Percentiles rank a stretch among this genome's conserved stretches.
These are phyloP conservation scores for Nothocercus julius DNA, from an alignment of 2,113 vertebrate species.

Conservation along the genomic window DNA sequence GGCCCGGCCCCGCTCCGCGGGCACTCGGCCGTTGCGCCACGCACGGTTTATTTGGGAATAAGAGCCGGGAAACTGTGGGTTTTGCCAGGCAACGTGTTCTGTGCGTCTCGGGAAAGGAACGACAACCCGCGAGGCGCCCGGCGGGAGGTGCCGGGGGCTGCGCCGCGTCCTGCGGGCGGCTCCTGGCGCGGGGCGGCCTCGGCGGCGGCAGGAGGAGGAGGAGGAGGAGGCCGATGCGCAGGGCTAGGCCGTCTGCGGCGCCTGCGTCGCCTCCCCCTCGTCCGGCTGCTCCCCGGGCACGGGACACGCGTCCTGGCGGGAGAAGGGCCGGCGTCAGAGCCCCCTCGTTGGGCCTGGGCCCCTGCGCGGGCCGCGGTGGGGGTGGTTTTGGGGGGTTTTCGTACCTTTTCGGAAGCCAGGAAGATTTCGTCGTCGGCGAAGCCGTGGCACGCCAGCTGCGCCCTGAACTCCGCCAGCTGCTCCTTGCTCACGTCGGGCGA, in stretches of 20 bases:
- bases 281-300: background rate
- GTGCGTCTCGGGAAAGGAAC: background rate
- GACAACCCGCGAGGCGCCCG: too few species aligned
- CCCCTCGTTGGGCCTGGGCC: too few species aligned
- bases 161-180: too few species aligned
- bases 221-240: too few species aligned
- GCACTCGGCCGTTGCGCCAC: background rate
- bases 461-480: constrained; percentile 32
- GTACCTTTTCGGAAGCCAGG: background rate
- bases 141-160: too few species aligned
- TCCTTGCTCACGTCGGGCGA: background rate
- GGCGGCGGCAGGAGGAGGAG: too few species aligned
- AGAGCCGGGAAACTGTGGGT: rapidly evolving
- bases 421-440: background rate
- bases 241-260: background rate
- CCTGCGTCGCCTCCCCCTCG: background rate
- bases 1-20: too few species aligned
- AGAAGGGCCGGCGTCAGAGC: too few species aligned
- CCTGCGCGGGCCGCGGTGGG: background rate
- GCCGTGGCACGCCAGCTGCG: constrained; percentile 14
- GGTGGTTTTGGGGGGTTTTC: background rate
- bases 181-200: too few species aligned
- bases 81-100: background rate
- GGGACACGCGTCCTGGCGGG: background rate
- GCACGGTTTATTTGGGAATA: background rate